These are phyloP conservation scores for Drosophila aldrichi DNA, from an alignment of 2,888 invertebrate genomes.

Conservation along the genomic window DNA sequence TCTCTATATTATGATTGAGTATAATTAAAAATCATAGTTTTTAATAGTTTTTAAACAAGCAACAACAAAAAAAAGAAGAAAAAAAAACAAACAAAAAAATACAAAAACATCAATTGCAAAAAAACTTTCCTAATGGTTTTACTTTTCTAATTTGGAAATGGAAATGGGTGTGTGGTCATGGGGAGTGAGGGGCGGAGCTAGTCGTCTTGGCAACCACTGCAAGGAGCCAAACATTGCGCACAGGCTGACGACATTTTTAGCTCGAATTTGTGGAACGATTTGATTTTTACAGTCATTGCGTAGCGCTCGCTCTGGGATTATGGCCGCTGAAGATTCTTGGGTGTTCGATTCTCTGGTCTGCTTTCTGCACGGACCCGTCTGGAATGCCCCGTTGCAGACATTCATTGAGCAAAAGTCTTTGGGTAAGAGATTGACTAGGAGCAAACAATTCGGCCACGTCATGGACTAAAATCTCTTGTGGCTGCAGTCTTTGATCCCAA, in stretches of 20 bases:
- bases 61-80: slow-evolving; percentile 31
- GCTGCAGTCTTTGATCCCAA: slow-evolving; percentile 93
- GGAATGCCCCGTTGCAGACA: slow-evolving; percentile 95
- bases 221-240: slow-evolving; percentile 67
- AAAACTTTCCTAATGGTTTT: slow-evolving; percentile 42
- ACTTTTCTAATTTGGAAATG: not conserved
- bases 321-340: slow-evolving; percentile 91
- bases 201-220: slow-evolving; percentile 48
- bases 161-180: not conserved
- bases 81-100: slow-evolving; percentile 7
- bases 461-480: not conserved
- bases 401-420: slow-evolving; percentile 97
- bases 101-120: slow-evolving; percentile 55
- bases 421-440: slow-evolving; percentile 86
- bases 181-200: not conserved
- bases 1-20: slow-evolving; percentile 80
- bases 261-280: slow-evolving; percentile 7
- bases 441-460: not conserved
- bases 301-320: slow-evolving; percentile 41
- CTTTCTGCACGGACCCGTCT: slow-evolving; percentile 95
- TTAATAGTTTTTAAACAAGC: slow-evolving; percentile 84
- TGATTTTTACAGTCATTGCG: not conserved
- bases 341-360: slow-evolving; percentile 96
- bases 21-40: slow-evolving; percentile 83
- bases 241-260: slow-evolving; percentile 46